A percentile compares a stretch with the other conserved stretches of the same genome.
phyloP scores from a whole-genome alignment of 2,888 invertebrate genomes.

The Campopleginae sp. region DNA sequence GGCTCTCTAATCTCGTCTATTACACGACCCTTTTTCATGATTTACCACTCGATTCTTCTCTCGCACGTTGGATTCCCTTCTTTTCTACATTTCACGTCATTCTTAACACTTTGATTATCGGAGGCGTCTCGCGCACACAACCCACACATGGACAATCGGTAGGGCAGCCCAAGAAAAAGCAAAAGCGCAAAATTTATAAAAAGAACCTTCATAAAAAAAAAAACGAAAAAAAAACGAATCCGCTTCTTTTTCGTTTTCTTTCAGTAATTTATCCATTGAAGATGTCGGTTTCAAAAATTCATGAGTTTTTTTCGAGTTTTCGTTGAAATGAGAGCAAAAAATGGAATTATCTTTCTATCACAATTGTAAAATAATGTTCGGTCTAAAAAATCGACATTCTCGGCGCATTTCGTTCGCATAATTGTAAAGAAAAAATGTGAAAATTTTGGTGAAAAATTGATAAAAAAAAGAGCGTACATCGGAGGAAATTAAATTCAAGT shows the following conservation, averaged over 20 bases:
- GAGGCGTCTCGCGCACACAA: neutral
- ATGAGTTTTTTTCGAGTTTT: conserved; percentile 9
- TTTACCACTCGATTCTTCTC: conserved; percentile 35
- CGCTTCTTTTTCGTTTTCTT: neutral
- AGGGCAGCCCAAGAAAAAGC: neutral
- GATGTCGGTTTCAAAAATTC: too few relatives aligned
- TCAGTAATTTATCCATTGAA: neutral
- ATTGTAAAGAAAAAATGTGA: neutral
- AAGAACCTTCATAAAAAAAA: neutral
- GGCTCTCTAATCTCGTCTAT: conserved; percentile 29
- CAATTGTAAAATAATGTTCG: neutral
- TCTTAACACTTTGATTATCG: neutral
- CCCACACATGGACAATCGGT: neutral
- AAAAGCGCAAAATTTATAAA: neutral
- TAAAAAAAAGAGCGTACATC: neutral
- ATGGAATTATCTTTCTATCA: conserved; percentile 3
- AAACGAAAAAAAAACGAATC: neutral
- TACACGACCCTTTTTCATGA: conserved; percentile 28
- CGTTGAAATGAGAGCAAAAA: neutral
- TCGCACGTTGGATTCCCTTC: neutral
- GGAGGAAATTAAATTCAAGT: conserved; percentile 36
- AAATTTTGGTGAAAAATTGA: neutral
- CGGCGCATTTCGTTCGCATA: neutral
- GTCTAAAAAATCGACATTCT: neutral
- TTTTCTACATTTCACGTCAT: neutral